Base-by-base conservation (phyloP, 1,140 invertebrate genomes). In the Rhagoletis zephyria region DNA sequence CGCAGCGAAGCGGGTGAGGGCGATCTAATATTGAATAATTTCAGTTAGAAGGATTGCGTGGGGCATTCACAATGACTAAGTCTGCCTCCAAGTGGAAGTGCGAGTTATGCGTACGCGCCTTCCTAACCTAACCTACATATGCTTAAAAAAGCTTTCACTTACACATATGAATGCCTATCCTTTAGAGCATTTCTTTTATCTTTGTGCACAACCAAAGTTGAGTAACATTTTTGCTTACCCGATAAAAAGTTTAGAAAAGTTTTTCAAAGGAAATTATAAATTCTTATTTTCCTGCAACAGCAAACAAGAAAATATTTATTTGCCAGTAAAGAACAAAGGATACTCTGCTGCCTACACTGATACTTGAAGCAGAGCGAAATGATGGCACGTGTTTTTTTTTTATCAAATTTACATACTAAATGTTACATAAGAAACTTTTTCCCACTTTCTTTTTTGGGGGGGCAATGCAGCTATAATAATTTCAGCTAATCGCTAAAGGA, bases 171-270 rank as follows among this genome's bases (percentile, higher is more conserved):
- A 30, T 30, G 30, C 30, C 30, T 30, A 30, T 30, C 30, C 30
- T 30, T 30, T 30, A 30, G 30, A 30, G 30, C 30, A 30, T 63
- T 63, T 63, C 61, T n/a, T 14, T 14, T 12, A 12, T 63, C 61
- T 63, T 4, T 16, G 61, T 14, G 10, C 10, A 63, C 0, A 9
- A n/a, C 4, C 16, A 63, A 63, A 12, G 61, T 63, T 30, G 30
- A 30, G 30, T 1, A 63, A 14, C 30, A 81, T 59, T 56, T 81
- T 59, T 42, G 74, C 45, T 81, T 81, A 59, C 70, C 16, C 48
- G 48, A 81, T 81, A 81, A 81, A 77, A 81, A 81, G 74, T 81
- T 81, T 56, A 51, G n/a, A 81, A 51, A 81, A 81, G 4, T 81
- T 81, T 56, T 81, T 10, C 45, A 74, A 74, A 74, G 45, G 48